A percentile compares a stretch with the other conserved stretches of the same genome.
Evolutionary conservation across 2,888 invertebrate species (phyloP).

Genomic region (Proisotoma minuta): DNA sequence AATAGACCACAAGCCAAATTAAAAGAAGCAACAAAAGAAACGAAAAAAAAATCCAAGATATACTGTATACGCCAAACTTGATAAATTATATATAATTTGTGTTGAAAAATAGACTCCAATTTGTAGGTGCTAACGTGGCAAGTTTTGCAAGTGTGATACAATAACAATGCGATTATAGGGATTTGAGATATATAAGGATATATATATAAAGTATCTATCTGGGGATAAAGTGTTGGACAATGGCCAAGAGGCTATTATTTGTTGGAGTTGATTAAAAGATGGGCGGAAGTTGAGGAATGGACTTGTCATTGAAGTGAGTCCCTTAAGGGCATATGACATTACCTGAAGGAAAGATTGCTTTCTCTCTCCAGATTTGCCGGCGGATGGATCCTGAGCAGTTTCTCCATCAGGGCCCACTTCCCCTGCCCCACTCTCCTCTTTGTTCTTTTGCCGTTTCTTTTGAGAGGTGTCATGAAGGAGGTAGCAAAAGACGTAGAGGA

Average conservation of each 20-base stretch:
- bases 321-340: slow-evolving; percentile 13
- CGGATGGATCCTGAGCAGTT: slow-evolving; percentile 45
- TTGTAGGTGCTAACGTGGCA: too few relatives aligned
- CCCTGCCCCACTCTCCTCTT: slow-evolving; percentile 43
- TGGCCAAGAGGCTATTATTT: background rate
- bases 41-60: too few relatives aligned
- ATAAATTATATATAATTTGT: too few relatives aligned
- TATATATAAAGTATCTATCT: too few relatives aligned
- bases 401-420: slow-evolving; percentile 47
- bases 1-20: slow-evolving; percentile 10
- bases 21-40: slow-evolving; percentile 13
- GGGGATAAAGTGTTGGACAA: background rate
- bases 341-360: slow-evolving; percentile 48
- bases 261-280: too few relatives aligned
- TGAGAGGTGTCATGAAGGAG: slow-evolving; percentile 71
- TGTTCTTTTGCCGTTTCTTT: slow-evolving; percentile 46
- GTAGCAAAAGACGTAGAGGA: slow-evolving; percentile 91
- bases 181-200: too few relatives aligned
- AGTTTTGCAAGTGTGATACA: too few relatives aligned
- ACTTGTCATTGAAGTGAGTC: background rate
- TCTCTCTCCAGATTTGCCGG: slow-evolving; percentile 47
- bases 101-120: too few relatives aligned
- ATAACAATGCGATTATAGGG: too few relatives aligned
- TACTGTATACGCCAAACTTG: too few relatives aligned
- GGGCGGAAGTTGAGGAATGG: background rate